Evolutionary conservation across 2,888 invertebrate genomes (phyloP), one percentile per base, ranked within the genome.

Genomic region (Pseudanteris insignis): DNA sequence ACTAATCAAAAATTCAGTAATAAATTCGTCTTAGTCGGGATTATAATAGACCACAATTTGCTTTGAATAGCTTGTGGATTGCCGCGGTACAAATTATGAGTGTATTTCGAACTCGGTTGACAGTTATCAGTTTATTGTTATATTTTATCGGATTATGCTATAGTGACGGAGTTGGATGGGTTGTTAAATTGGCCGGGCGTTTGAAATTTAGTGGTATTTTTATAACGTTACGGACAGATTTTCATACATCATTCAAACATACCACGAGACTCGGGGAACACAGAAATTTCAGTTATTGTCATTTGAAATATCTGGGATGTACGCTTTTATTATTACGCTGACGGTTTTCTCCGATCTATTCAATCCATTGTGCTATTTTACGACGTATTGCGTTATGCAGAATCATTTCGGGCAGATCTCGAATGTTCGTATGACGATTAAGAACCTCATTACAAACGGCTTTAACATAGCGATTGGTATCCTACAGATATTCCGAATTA

Each of bases 131-230:
- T 38, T 44, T 30, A 47, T 38, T 51, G 59, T 51, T 59, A 59
- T 59, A 59, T 51, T 59, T 59, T 51, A 59, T 36, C 40, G 40
- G 59, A 58, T 58, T 58, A 58, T 26, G 40, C 46, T 29, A 51
- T 30, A 34, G 50, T 46, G 58, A 58, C 46, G 46, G 28, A 58
- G 44, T 38, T 40, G 44, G 58, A 38, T 40, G n/a, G 38, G 38
- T 29, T 38, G 40, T 50, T 50, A 40, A 50, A 50, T 50, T 44
- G 48, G 24, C 25, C 14, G 43, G 43, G 43, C 37, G 32, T 59
- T 47, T 46, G 26, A 33, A 59, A 59, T 59, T 59, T 59, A 51
- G 38, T 40, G 29, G 33, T 33, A 59, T 37, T 51, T 59, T 59
- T 59, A 36, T 59, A 46, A 46, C 51, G 38, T 14, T 44, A 24